These are phyloP conservation scores for Triplophysa tibetana DNA, from an alignment of 2,113 vertebrate species.

Conservation along the genomic window DNA sequence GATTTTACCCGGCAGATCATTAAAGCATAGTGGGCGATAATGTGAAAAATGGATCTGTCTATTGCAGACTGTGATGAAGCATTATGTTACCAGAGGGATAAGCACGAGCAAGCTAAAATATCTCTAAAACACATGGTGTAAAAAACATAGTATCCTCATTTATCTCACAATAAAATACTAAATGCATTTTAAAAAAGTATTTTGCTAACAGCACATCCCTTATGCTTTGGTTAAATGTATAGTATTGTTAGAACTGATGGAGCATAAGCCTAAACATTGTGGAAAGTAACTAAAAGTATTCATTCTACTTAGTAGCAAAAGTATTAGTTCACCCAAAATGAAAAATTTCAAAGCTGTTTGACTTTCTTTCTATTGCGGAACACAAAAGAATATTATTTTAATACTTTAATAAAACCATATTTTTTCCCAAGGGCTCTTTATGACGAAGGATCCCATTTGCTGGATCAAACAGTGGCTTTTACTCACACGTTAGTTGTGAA, in stretches of 20 bases:
- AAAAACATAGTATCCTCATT: slow-evolving; percentile 15
- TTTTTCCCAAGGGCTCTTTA: too few species aligned
- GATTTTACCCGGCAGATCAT: slow-evolving; percentile 26
- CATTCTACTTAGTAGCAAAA: too few species aligned
- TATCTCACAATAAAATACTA: not conserved
- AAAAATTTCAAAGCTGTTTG: too few species aligned
- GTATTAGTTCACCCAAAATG: too few species aligned
- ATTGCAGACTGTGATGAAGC: slow-evolving; percentile 23
- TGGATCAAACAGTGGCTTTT: slow-evolving; percentile 23
- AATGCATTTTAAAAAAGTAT: not conserved
- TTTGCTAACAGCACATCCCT: not conserved
- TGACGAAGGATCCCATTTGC: too few species aligned
- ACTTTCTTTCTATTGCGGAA: too few species aligned
- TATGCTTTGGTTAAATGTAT: not conserved
- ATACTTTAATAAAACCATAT: too few species aligned
- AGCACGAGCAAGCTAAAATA: not conserved
- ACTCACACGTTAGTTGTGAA: slow-evolving; percentile 98
- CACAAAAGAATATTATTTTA: too few species aligned
- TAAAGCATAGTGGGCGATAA: slow-evolving; percentile 22
- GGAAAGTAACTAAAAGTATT: not conserved
- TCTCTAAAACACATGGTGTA: not conserved
- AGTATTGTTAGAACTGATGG: not conserved
- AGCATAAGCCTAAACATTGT: not conserved
- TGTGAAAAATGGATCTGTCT: slow-evolving; percentile 46
- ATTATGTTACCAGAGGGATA: slow-evolving; percentile 9